A percentile compares a stretch with the other conserved stretches of the same genome.
These are phyloP conservation scores for Xiphophorus couchianus DNA, from an alignment of 2,113 vertebrate species.

Conservation along the genomic window DNA sequence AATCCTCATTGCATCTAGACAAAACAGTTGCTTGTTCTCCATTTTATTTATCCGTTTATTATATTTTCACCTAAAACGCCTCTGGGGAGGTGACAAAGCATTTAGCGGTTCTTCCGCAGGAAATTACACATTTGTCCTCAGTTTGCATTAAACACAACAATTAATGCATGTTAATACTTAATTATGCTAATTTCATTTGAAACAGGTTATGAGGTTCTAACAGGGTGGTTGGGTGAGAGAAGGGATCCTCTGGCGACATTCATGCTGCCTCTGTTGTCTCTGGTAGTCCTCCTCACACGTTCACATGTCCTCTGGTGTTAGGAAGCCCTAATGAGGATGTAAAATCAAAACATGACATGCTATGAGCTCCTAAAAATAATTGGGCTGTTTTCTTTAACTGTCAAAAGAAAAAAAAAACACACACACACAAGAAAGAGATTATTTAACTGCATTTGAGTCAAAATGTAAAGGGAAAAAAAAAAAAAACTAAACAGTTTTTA, in stretches of 20 bases:
- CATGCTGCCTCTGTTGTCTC: constrained; percentile 82
- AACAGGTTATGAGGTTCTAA: constrained; percentile 88
- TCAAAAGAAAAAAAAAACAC: constrained; percentile 28
- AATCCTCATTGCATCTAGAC: background rate
- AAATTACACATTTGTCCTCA: constrained; percentile 92
- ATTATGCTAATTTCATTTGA: constrained; percentile 96
- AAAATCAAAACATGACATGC: constrained; percentile 76
- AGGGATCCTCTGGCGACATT: constrained; percentile 82
- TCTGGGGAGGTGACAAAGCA: constrained; percentile 88
- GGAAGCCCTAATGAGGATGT: constrained; percentile 71
- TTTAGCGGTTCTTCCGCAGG: constrained; percentile 83
- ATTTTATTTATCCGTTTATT: background rate
- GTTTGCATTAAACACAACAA: constrained; percentile 95
- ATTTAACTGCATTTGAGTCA: constrained; percentile 41
- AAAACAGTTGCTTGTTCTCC: background rate
- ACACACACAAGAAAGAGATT: constrained; percentile 33
- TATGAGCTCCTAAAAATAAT: constrained; percentile 69
- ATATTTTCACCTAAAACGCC: background rate
- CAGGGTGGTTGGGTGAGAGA: constrained; percentile 90
- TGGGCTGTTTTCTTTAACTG: constrained; percentile 57
- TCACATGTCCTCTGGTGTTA: constrained; percentile 76
- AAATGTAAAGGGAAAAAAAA: constrained; percentile 9
- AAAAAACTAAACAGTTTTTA: constrained; percentile 4
- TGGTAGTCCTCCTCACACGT: constrained; percentile 78
- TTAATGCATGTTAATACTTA: constrained; percentile 99